These are phyloP conservation scores for Eolophus roseicapilla DNA, from an alignment of 2,113 vertebrate species.

Conservation along the genomic window DNA sequence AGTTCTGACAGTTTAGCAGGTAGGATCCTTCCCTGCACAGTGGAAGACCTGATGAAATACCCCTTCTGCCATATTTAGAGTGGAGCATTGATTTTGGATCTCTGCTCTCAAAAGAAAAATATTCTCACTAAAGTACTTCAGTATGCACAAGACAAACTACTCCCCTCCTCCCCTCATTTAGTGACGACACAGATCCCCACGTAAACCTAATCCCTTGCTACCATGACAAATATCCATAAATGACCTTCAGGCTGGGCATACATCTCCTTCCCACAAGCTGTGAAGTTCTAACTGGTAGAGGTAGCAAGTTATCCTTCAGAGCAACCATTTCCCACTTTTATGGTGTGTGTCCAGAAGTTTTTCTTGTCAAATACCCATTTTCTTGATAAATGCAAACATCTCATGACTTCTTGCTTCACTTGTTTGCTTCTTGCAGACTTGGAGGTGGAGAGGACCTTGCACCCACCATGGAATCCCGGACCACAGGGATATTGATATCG, in stretches of 20 bases:
- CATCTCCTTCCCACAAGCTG: background rate
- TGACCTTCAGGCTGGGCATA: background rate
- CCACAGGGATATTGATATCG: no score
- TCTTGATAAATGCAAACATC: background rate
- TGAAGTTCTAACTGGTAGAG: background rate
- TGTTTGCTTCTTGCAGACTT: background rate
- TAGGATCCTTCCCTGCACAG: background rate
- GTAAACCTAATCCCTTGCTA: background rate
- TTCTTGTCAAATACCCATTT: background rate
- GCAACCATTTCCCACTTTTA: rapidly evolving
- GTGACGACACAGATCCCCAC: background rate
- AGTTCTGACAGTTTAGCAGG: background rate
- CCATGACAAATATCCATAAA: background rate
- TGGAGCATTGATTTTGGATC: background rate
- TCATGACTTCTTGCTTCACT: background rate
- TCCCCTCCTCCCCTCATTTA: background rate
- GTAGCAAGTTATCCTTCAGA: background rate
- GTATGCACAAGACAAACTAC: background rate
- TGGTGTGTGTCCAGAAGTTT: background rate
- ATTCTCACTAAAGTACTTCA: background rate
- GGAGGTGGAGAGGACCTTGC: background rate
- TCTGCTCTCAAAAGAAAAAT: background rate
- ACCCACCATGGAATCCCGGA: background rate
- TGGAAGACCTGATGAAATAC: background rate
- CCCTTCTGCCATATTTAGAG: background rate